Percentiles rank a stretch among this genome's conserved stretches.
Conservation (phyloP, 2,888 invertebrate genomes). For the Dicycla oo region DNA sequence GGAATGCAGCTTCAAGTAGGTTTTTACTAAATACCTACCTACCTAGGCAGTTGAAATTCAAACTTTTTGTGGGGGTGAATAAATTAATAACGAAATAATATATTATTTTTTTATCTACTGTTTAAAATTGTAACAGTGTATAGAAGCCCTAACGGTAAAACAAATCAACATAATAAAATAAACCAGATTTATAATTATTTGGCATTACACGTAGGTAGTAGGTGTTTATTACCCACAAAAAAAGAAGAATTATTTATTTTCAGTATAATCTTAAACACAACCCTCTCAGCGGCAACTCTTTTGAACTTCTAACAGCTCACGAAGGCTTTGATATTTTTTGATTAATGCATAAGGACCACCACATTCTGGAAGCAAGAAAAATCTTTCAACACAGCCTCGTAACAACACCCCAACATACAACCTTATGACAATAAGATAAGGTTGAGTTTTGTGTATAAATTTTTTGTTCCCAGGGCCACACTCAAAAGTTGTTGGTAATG, state of each 20-base stretch:
- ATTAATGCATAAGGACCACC: conserved; percentile 63
- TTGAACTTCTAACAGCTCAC: conserved; percentile 57
- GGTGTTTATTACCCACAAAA: conserved; percentile 28
- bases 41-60: too few species aligned
- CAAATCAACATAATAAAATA: too few species aligned
- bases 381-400: conserved; percentile 42
- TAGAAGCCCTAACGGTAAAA: too few species aligned
- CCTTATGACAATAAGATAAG: conserved; percentile 27
- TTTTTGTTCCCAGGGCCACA: conserved; percentile 56
- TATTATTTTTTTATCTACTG: too few species aligned
- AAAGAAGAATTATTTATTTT: conserved; percentile 22
- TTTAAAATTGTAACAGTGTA: too few species aligned
- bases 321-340: conserved; percentile 62
- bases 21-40: too few species aligned
- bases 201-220: not conserved
- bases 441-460: conserved; percentile 31
- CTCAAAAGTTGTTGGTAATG: conserved; percentile 78
- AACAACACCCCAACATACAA: conserved; percentile 12
- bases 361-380: conserved; percentile 58
- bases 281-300: conserved; percentile 52
- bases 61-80: too few species aligned
- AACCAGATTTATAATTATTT: too few species aligned
- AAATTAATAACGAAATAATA: too few species aligned
- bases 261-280: conserved; percentile 45
- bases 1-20: too few species aligned